Conservation (phyloP, 2,113 vertebrate species). For the Romanogobio albipinnatus region DNA sequence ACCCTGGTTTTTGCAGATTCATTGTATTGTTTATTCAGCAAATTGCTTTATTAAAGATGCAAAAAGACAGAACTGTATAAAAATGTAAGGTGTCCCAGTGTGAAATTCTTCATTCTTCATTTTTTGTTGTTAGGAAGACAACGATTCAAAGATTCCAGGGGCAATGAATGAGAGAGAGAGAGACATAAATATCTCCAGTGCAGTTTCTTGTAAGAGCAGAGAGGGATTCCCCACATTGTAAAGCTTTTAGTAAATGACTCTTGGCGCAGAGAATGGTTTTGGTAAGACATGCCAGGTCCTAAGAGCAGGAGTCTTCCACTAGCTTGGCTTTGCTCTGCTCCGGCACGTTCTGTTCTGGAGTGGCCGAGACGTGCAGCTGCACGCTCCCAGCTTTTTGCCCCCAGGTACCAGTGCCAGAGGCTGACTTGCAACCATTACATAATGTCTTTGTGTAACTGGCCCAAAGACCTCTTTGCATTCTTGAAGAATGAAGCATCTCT, state of each 20-base stretch:
- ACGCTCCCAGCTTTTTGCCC: slow-evolving; percentile 31
- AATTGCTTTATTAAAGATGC: background rate
- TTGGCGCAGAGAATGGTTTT: slow-evolving; percentile 45
- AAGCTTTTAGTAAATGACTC: slow-evolving; percentile 53
- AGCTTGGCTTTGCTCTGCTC: slow-evolving; percentile 50
- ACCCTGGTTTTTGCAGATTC: slow-evolving; percentile 44
- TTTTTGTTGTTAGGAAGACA: background rate
- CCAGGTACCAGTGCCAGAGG: slow-evolving; percentile 48
- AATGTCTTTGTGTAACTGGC: slow-evolving; percentile 43
- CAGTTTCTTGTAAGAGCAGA: slow-evolving; percentile 21
- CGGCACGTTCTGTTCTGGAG: slow-evolving; percentile 57
- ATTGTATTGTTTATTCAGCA: background rate
- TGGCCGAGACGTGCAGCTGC: slow-evolving; percentile 55
- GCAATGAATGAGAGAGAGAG: background rate
- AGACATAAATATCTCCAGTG: slow-evolving; percentile 2
- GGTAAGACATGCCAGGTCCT: slow-evolving; percentile 37
- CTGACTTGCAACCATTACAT: slow-evolving; percentile 46
- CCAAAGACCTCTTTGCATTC: slow-evolving; percentile 9
- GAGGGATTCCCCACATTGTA: slow-evolving; percentile 32
- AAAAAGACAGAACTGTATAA: slow-evolving; percentile 10
- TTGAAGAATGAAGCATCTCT: slow-evolving; percentile 11
- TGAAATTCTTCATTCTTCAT: too few relatives aligned
- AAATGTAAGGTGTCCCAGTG: background rate
- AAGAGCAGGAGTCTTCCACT: slow-evolving; percentile 41
- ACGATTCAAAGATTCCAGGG: background rate